These are phyloP conservation scores for Hoplostethus atlanticus DNA, from an alignment of 2,797 vertebrate species.

Conservation along the genomic window DNA sequence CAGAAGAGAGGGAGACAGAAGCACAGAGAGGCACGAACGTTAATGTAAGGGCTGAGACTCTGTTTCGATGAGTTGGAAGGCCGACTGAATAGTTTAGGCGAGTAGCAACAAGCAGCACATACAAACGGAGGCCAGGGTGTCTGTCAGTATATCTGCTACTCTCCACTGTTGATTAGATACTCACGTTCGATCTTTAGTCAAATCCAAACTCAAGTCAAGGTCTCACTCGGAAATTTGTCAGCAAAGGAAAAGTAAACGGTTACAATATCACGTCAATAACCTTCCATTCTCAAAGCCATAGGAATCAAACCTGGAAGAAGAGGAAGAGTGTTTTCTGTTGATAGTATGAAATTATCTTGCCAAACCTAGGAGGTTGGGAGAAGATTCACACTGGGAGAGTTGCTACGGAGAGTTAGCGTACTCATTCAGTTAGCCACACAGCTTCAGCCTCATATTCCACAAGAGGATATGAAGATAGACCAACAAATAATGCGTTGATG, in stretches of 20 bases:
- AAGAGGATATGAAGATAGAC: background rate
- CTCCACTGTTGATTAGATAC: constrained; percentile 39
- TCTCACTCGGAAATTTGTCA: background rate
- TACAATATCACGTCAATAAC: no score
- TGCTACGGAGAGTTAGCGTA: background rate
- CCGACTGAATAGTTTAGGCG: constrained; percentile 54
- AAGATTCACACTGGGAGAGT: no score
- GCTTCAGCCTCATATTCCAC: background rate
- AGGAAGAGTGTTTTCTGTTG: background rate
- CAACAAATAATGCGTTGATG: background rate
- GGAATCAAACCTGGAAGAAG: background rate
- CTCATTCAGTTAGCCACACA: background rate
- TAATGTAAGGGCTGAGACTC: constrained; percentile 18
- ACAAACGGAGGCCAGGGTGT: constrained; percentile 4
- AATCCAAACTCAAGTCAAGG: background rate
- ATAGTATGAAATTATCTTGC: no score
- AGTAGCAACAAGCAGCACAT: constrained; percentile 51
- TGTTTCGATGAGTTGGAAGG: constrained; percentile 35
- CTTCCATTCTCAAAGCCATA: background rate
- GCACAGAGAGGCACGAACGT: constrained; percentile 5
- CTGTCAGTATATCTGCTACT: background rate
- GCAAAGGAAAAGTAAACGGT: background rate
- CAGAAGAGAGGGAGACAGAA: constrained; percentile 25
- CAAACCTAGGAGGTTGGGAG: no score
- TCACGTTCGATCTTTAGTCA: background rate